Conservation (phyloP, 2,888 invertebrate species). For the Monoplex corrugatus region DNA sequence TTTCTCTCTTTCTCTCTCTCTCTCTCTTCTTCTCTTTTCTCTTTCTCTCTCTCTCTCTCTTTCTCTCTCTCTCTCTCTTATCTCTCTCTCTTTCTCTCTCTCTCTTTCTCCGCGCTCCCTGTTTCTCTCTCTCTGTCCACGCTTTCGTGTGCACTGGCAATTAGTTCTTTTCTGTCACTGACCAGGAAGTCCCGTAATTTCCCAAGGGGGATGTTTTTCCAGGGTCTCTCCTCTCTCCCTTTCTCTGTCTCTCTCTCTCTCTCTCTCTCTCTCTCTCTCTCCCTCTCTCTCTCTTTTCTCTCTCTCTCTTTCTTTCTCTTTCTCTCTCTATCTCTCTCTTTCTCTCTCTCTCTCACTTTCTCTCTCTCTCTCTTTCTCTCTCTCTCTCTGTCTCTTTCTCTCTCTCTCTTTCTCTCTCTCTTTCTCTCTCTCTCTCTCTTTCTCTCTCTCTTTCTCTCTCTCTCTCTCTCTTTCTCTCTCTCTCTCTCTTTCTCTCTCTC, state of each 20-base stretch:
- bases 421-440: background rate
- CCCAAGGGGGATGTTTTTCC: too few species aligned
- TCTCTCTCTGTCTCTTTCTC: background rate
- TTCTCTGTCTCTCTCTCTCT: background rate
- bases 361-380: background rate
- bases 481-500: conserved; percentile 21
- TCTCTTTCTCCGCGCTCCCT: too few species aligned
- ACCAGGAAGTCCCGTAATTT: too few species aligned
- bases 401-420: conserved; percentile 15
- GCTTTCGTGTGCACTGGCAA: too few species aligned
- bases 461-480: conserved; percentile 18
- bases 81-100: conserved; percentile 27
- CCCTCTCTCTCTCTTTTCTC: background rate
- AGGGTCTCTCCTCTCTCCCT: too few species aligned
- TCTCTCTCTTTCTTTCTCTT: background rate
- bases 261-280: background rate
- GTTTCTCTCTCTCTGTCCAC: background rate
- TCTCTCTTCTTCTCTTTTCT: background rate
- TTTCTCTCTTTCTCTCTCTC: too few species aligned
- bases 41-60: background rate
- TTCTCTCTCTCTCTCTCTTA: background rate
- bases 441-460: conserved; percentile 1
- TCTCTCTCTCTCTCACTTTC: background rate
- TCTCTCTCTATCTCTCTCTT: background rate
- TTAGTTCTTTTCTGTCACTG: too few species aligned